Base-by-base conservation (phyloP, 2,888 invertebrate genomes). In the Theodoxus fluviatilis region DNA sequence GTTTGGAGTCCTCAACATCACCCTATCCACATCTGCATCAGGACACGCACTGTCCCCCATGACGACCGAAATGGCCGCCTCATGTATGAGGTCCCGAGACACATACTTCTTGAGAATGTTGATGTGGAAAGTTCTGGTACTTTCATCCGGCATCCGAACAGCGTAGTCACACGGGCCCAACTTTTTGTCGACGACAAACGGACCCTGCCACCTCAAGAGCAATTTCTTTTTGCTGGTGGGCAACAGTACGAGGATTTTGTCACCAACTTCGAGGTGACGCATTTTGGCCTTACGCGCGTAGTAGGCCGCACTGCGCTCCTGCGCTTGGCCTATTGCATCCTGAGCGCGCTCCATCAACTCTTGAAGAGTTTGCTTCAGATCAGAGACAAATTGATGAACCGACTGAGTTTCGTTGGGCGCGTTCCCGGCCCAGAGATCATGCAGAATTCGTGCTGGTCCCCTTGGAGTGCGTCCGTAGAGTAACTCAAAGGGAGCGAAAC, bases 171-270 rank as follows among this genome's bases (percentile, higher is more conserved):
- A 49, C 6, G 64, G 22, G 47, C 67, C 67, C 28, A 73, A 25
- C 12, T 33, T 67, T 25, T 61, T 71, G 49, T 69, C 59, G 7
- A 75, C 70, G n/a, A 28, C 43, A 55, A 59, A 75, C 35, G 75
- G 75, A 15, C 74, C 73, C 57, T 71, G 67, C 75, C 73, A 76
- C 28, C 74, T 75, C 43, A 75, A 52, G 3, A 74, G 43, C n/a
- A 75, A 63, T 61, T 78, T 79, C 70, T 78, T 79, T 3, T 67
- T n/a, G 31, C 78, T 71, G 0, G 76, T 76, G 9, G 76, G 74
- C 1, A 78, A 40, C 15, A 80, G 64, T 0, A 80, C 69, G 3
- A 78, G 61, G 0, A 74, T 77, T 31, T 70, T 69, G 12, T 76
- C 76, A 25, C 73, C 75, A 2, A 43, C 38, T n/a, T 69, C 68